A percentile compares a stretch with the other conserved stretches of the same genome.
Conservation (phyloP, 2,888 invertebrate genomes). For the Dryobotodes eremita region DNA sequence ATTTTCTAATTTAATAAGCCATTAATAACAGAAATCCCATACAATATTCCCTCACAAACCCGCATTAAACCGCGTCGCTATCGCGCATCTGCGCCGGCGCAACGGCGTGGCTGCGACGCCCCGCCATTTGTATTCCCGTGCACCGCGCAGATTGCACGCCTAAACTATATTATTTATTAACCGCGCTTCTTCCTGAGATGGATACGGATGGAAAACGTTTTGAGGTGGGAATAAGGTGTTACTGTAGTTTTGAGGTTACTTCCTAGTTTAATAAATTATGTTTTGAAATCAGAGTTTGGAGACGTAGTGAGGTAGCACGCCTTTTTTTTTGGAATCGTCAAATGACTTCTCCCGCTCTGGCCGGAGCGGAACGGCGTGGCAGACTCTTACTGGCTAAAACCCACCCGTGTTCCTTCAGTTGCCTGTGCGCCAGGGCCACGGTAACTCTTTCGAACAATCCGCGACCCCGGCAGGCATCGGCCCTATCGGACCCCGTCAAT, state of each 20-base stretch:
- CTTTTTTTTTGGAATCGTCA: too few species aligned
- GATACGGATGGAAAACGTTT: constrained; percentile 17
- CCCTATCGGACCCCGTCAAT: too few species aligned
- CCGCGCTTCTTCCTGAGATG: constrained; percentile 55
- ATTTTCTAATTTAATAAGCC: constrained; percentile 59
- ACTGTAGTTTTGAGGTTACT: constrained; percentile 18
- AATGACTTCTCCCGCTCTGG: too few species aligned
- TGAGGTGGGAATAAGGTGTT: constrained; percentile 20
- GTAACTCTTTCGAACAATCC: too few species aligned
- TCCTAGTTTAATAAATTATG: neutral
- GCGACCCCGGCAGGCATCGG: too few species aligned
- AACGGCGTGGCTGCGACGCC: constrained; percentile 67
- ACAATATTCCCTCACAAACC: constrained; percentile 30
- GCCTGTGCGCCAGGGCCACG: too few species aligned
- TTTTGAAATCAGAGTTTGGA: neutral
- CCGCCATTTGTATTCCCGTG: constrained; percentile 74
- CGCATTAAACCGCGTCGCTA: constrained; percentile 62
- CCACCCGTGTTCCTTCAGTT: too few species aligned
- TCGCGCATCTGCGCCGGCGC: constrained; percentile 70
- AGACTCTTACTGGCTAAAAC: too few species aligned
- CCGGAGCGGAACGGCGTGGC: too few species aligned
- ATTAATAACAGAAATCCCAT: constrained; percentile 56
- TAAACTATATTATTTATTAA: constrained; percentile 69
- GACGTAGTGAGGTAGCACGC: neutral
- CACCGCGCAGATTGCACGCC: constrained; percentile 62